A percentile compares a stretch with the other conserved stretches of the same genome.
These are phyloP conservation scores for Synanthedon myopaeformis DNA, from an alignment of 2,888 invertebrate species.

Conservation along the genomic window DNA sequence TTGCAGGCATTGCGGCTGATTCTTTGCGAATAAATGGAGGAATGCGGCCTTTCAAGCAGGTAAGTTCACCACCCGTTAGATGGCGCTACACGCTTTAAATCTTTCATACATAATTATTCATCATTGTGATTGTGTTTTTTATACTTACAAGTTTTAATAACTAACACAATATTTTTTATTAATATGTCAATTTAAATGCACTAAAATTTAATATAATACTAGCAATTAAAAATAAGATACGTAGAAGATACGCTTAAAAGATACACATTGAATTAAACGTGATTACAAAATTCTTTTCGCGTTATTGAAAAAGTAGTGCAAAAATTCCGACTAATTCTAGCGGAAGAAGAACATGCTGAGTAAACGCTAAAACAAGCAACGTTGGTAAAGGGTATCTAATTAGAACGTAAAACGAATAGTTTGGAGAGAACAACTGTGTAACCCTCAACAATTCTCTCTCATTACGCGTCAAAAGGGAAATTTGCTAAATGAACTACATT, in stretches of 20 bases:
- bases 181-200: too few species aligned
- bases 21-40: conserved; percentile 96
- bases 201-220: too few species aligned
- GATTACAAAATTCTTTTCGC: not conserved
- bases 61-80: conserved; percentile 58
- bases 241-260: too few species aligned
- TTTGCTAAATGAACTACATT: too few species aligned
- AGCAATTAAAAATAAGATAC: too few species aligned
- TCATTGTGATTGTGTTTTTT: too few species aligned
- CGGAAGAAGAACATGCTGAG: conserved; percentile 8
- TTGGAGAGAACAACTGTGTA: conserved; percentile 29
- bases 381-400: conserved; percentile 25
- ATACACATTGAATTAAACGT: not conserved
- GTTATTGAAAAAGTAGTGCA: not conserved
- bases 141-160: too few species aligned
- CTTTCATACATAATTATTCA: too few species aligned
- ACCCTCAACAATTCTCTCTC: conserved; percentile 12
- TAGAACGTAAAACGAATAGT: conserved; percentile 31
- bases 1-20: conserved; percentile 96
- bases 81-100: conserved; percentile 32
- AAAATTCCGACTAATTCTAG: conserved; percentile 1
- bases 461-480: too few species aligned
- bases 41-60: conserved; percentile 96
- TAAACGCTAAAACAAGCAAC: conserved; percentile 5
- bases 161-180: too few species aligned